Evolutionary conservation across 1,140 invertebrate species (phyloP).

Genomic region (Asobara japonica): DNA sequence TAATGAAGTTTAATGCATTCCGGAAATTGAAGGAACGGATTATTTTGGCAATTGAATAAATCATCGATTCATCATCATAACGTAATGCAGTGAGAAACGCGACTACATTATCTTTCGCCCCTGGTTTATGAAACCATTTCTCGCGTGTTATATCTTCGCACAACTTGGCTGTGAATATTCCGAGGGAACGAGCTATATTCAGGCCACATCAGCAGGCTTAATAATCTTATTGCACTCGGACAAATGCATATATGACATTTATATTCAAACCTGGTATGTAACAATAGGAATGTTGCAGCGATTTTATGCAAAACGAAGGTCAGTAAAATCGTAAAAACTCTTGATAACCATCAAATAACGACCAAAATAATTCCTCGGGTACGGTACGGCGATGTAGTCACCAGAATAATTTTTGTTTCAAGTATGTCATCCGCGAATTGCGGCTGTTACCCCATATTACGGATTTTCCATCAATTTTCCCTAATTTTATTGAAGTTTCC

Average conservation of each 20-base stretch:
- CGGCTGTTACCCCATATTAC: too few species aligned
- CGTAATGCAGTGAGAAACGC: slow-evolving; percentile 18
- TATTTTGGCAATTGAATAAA: slow-evolving; percentile 8
- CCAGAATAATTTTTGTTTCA: too few species aligned
- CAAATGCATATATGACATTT: background rate
- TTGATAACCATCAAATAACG: too few species aligned
- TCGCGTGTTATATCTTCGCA: slow-evolving; percentile 22
- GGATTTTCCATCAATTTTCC: background rate
- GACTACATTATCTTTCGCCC: slow-evolving; percentile 26
- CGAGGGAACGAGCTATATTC: background rate
- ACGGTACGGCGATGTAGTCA: too few species aligned
- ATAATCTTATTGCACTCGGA: background rate
- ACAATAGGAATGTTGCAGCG: background rate
- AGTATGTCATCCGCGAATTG: too few species aligned
- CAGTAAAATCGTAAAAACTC: too few species aligned
- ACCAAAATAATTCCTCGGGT: too few species aligned
- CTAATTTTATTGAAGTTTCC: background rate
- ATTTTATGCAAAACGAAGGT: too few species aligned
- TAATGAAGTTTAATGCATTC: background rate
- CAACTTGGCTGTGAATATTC: slow-evolving; percentile 10
- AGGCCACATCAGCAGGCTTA: background rate
- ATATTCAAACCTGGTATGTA: background rate
- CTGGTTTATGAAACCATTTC: slow-evolving; percentile 29
- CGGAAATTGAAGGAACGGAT: background rate
- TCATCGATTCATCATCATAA: slow-evolving; percentile 28